A percentile compares a stretch with the other conserved stretches of the same genome.
These are phyloP conservation scores for Sphecodes monilicornis DNA, from an alignment of 2,888 invertebrate species.

Conservation along the genomic window DNA sequence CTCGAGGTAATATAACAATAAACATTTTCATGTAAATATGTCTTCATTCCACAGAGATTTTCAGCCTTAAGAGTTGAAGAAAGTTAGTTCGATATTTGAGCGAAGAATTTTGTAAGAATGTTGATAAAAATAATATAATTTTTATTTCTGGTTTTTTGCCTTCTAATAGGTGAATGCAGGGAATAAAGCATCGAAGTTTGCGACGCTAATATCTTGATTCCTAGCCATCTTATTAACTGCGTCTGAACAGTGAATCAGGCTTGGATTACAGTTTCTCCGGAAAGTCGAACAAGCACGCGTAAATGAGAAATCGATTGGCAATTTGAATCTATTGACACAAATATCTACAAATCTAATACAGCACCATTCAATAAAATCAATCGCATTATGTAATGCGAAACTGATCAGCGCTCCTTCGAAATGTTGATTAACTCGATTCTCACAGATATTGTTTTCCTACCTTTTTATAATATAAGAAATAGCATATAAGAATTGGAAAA, in stretches of 20 bases:
- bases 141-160: neutral
- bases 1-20: no score
- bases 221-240: neutral
- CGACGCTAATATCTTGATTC: neutral
- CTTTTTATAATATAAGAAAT: neutral
- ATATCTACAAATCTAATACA: slow-evolving; percentile 15
- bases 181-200: neutral
- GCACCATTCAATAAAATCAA: neutral
- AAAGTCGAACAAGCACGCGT: slow-evolving; percentile 14
- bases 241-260: neutral
- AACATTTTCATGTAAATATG: no score
- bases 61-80: no score
- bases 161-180: neutral
- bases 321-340: slow-evolving; percentile 46
- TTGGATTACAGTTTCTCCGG: slow-evolving; percentile 16
- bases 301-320: slow-evolving; percentile 46
- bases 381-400: neutral
- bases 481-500: neutral
- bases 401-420: neutral
- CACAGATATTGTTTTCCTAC: no score
- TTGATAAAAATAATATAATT: neutral
- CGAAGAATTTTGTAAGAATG: neutral
- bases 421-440: neutral
- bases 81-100: neutral
- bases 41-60: no score